Evolutionary conservation across 2,113 vertebrate genomes (phyloP).

Genomic region (Spizaetus ornatus): DNA sequence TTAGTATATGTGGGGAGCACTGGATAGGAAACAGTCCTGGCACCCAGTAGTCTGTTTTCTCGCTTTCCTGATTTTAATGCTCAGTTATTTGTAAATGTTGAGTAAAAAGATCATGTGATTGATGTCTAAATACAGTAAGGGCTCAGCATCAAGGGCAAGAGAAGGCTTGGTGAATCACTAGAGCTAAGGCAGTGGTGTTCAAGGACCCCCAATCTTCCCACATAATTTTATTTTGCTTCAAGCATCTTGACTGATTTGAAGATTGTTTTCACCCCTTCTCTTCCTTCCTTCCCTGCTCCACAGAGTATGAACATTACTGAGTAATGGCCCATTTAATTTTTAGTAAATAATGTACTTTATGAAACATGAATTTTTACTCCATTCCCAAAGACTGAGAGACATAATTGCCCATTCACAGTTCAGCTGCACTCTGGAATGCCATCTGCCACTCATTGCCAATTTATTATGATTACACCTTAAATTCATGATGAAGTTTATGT

Average conservation of each 20-base stretch:
- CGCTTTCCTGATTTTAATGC: background rate
- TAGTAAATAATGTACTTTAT: background rate
- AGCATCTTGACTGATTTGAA: background rate
- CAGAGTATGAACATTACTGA: background rate
- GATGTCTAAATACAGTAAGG: background rate
- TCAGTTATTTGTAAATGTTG: background rate
- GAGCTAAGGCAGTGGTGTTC: background rate
- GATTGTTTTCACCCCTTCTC: background rate
- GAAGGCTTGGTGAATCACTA: background rate
- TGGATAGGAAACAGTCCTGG: background rate
- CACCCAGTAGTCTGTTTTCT: background rate
- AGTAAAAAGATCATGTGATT: background rate
- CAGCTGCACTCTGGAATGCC: background rate
- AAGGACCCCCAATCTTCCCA: background rate
- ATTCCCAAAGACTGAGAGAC: background rate
- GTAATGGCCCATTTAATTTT: background rate
- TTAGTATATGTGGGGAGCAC: fast-evolving
- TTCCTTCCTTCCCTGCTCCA: background rate
- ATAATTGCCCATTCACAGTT: background rate
- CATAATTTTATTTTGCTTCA: background rate
- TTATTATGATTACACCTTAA: conserved; percentile 63
- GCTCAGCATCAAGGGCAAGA: background rate
- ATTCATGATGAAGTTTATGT: conserved; percentile 81
- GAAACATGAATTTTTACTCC: background rate
- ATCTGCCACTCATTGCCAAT: background rate